Base-by-base conservation (phyloP, 1,140 invertebrate genomes). In the Microvelia longipes region DNA sequence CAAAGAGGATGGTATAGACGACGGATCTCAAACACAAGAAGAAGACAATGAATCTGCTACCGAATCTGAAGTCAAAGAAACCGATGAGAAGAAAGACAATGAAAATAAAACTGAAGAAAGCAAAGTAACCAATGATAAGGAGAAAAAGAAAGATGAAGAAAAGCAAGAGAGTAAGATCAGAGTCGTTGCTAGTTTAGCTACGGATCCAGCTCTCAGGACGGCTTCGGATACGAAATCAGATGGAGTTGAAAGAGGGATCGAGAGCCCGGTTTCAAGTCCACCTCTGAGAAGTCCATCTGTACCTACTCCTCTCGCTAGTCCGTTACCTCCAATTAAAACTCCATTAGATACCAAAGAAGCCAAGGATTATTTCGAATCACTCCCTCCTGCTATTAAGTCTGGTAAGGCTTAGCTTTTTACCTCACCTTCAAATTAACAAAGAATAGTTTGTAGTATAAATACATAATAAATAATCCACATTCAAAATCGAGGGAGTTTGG, bases 141-240 rank as follows among this genome's bases (percentile, higher is more conserved):
- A 69, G 2, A 69, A 1, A n/a, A 61, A 15, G 19, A 28, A 27
- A 28, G 50, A 61, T 28, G 50, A 65, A 61, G 61, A 29, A 14
- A 28, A 28, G 14, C 24, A 13, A 27, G 66, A 29, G 28, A 26
- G 66, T 71, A 84, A 87, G 75, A 81, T 92, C 73, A 84, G 90
- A 72, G 82, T 92, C 64, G 91, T 91, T 79, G 79, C 88, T 70
- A 87, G 85, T 78, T 83, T 92, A 68, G 90, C 90, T 70, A 91
- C 89, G 26, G 90, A 92, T 79, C 90, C 90, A 1, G 90, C 90
- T 14, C 80, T 90, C 13, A 85, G 87, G 69, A 69, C 71, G 27
- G 64, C 50, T 24, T 50, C 64, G 26, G 66, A 27, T 11, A n/a
- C 24, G 66, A 19, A 27, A 27, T 2, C 66, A 68, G 50, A 27